Conservation (phyloP, 2,797 vertebrate genomes). For the Lepilemur septentrionalis region DNA sequence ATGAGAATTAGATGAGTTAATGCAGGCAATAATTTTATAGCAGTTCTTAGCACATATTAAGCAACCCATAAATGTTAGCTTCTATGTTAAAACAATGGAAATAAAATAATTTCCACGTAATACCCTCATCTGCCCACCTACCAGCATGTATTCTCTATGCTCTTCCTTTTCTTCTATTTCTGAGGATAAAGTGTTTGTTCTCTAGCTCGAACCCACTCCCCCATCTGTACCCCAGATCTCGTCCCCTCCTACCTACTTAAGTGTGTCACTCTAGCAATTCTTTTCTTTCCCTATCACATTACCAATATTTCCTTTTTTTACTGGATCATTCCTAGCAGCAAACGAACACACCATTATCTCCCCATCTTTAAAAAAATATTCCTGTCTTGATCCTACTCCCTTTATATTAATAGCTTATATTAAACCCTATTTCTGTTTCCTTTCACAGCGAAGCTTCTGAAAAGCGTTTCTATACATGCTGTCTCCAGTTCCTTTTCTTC, state of each 20-base stretch:
- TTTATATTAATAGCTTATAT: neutral
- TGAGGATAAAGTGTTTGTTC: neutral
- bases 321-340: neutral
- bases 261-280: neutral
- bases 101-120: neutral
- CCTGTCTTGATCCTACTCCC: neutral
- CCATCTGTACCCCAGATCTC: rapidly evolving
- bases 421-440: neutral
- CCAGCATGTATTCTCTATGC: no score
- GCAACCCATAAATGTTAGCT: neutral
- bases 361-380: neutral
- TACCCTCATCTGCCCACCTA: neutral
- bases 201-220: neutral
- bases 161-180: neutral
- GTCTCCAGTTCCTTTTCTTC: neutral
- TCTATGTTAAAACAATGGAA: neutral
- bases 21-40: neutral
- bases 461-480: neutral
- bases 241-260: neutral
- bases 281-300: neutral
- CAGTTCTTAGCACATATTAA: neutral
- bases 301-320: neutral
- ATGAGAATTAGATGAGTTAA: neutral
- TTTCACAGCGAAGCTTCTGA: neutral
- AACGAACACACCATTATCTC: neutral